Conservation (phyloP, 2,113 vertebrate genomes). For the Mesembrinibis cayennensis region DNA sequence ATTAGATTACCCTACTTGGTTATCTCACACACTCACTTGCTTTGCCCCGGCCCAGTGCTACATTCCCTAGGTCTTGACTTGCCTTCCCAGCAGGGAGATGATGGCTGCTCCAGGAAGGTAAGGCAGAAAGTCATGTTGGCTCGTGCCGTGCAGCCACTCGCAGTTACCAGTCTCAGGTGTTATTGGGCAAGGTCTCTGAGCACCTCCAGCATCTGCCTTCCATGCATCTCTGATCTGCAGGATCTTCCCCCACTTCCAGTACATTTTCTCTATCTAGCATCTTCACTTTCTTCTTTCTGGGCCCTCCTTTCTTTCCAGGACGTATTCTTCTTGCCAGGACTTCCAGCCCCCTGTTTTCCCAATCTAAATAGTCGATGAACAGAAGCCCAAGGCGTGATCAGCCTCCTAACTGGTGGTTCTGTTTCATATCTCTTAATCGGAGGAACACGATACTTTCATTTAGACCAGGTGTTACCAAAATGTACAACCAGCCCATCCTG, state of each 20-base stretch:
- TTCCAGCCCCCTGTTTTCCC: not conserved
- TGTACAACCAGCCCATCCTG: not conserved
- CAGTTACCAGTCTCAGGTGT: not conserved
- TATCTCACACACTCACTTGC: not conserved
- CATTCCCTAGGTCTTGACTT: not conserved
- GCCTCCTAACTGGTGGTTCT: not conserved
- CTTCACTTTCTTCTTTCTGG: not conserved
- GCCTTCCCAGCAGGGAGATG: not conserved
- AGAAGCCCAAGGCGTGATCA: not conserved
- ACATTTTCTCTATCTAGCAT: not conserved
- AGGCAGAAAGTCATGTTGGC: not conserved
- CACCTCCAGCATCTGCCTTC: not conserved
- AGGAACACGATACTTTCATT: not conserved
- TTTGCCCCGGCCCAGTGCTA: accelerated
- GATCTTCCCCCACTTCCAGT: not conserved
- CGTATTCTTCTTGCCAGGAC: not conserved
- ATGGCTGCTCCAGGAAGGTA: not conserved
- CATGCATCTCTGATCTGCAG: not conserved
- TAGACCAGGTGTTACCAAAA: not conserved
- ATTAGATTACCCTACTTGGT: not conserved
- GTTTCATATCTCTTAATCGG: not conserved
- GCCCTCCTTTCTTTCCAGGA: not conserved
- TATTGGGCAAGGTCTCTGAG: not conserved
- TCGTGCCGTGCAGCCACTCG: not conserved
- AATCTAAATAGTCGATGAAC: not conserved